Percentiles rank a stretch among this genome's conserved stretches.
phyloP scores from a whole-genome alignment of 2,113 vertebrate genomes.

The Proteles cristata region DNA sequence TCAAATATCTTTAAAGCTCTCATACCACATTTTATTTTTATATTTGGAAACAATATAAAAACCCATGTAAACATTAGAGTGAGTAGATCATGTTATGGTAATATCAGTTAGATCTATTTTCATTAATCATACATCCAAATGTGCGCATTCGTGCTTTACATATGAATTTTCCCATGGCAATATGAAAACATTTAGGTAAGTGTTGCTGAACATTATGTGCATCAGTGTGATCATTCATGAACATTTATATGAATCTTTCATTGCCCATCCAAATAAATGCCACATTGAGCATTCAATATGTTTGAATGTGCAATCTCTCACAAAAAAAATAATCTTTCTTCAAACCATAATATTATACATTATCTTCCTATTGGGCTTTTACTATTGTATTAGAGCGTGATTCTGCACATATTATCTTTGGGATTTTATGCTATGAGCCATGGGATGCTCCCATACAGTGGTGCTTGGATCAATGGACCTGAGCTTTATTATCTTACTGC shows the following conservation, averaged over 20 bases:
- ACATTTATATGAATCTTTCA: slow-evolving; percentile 54
- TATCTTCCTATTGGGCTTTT: slow-evolving; percentile 29
- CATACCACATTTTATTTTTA: not conserved
- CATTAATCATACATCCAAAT: slow-evolving; percentile 43
- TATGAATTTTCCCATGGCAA: slow-evolving; percentile 7
- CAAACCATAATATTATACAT: slow-evolving; percentile 49
- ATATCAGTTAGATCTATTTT: not conserved
- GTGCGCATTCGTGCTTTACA: not conserved
- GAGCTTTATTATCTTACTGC: not conserved
- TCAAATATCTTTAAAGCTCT: not conserved
- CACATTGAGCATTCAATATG: slow-evolving; percentile 61
- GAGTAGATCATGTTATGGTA: not conserved
- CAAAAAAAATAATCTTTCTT: slow-evolving; percentile 34
- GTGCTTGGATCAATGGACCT: not conserved
- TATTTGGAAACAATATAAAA: not conserved
- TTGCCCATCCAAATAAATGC: slow-evolving; percentile 71
- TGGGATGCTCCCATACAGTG: not conserved
- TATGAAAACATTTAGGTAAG: slow-evolving; percentile 51
- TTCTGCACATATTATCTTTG: slow-evolving; percentile 33
- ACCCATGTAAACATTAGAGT: not conserved
- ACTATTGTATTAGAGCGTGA: slow-evolving; percentile 36
- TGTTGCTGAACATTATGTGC: not conserved
- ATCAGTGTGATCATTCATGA: slow-evolving; percentile 50
- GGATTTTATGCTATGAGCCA: slow-evolving; percentile 57
- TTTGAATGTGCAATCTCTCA: slow-evolving; percentile 55